Base-by-base conservation (phyloP, 2,888 invertebrate species). In the Agrotis segetum region DNA sequence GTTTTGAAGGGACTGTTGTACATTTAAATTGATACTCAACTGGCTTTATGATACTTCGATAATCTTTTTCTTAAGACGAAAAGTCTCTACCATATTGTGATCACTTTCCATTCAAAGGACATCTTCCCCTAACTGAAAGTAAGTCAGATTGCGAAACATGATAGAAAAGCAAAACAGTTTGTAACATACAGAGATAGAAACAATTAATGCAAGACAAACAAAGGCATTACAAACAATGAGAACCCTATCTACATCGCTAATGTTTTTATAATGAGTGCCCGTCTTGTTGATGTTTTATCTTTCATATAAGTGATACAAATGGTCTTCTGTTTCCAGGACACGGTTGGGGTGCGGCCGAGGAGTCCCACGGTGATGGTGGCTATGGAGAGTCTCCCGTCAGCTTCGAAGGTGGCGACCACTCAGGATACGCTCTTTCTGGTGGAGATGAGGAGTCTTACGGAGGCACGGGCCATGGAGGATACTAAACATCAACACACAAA, bases 291-390 rank as follows among this genome's bases (percentile, higher is more conserved):
- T 74, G 44, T 44, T 19, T 70, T 72, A 75, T 71, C 76, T 71
- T 65, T 21, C 34, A 64, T 49, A 16, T 69, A 65, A 58, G 56
- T 56, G 67, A 50, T 72, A 71, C 59, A 34, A 74, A 77, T 68
- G 46, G 3, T 49, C 5, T 11, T 52, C 21, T 21, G 24, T 34
- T 90, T 92, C 11, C 88, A 92, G 96, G 95, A 62, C 93, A 95
- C 74, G 94, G 93, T 3, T 95, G 95, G 93, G 93, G 93, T 34
- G 96, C 93, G 0, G 94, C 94, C 6, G 96, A 95, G 49, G 96
- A 94, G 72, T 90, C 92, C 3, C 92, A 94, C 29, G 91, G 72
- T 40, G 78, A 87, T 29, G 89, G 89, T 1, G 91, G 92, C 0
- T 88, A 93, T 65, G 94, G 91, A 1, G 94, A 95, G 34, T 92